Base-by-base conservation (phyloP, 2,888 invertebrate species). In the Dicranocentrus wangi region DNA sequence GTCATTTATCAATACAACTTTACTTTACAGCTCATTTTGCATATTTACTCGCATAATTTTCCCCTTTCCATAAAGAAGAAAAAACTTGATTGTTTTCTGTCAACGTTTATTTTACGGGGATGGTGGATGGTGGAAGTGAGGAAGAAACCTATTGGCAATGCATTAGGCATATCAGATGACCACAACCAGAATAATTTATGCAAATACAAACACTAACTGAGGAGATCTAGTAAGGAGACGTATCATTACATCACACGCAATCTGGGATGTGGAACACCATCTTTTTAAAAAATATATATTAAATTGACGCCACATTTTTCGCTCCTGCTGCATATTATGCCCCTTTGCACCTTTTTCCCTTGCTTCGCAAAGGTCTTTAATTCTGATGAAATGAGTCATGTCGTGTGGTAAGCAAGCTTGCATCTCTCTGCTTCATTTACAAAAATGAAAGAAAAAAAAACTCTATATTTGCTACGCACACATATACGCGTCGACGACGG, bases 231-330 rank as follows among this genome's bases (percentile, higher is more conserved):
- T 32, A 32, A 17, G 32, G 5, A 3, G 61, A 19, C 32, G 17
- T 21, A 63, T 58, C 25, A 42, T 72, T 72, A 51, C 51, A 47
- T 61, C 51, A 51, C 47, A 58, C 61, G 51, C 28, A 51, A 51
- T 10, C 61, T 47, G 51, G 17, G 51, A 72, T 72, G 51, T 72
- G 72, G 72, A 72, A 72, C 72, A 61, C 47, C 61, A 61, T 60
- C 32, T 60, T 70, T 10, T 32, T 17, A 32, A 70, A 21, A 42
- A 47, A 72, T 51, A 61, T 17, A 63, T 72, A 61, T 72, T 72
- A 61, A 72, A 63, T 63, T 61, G 47, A 7, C 13, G 61, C 51
- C 51, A 47, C 61, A 28, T 32, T 2, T 55, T n/a, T 19, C 32
- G 7, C 23, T 39, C 60, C 39, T 58, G 42, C 25, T 66, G 23